These are phyloP conservation scores for Balaeniceps rex DNA, from an alignment of 2,113 vertebrate genomes.

Conservation along the genomic window DNA sequence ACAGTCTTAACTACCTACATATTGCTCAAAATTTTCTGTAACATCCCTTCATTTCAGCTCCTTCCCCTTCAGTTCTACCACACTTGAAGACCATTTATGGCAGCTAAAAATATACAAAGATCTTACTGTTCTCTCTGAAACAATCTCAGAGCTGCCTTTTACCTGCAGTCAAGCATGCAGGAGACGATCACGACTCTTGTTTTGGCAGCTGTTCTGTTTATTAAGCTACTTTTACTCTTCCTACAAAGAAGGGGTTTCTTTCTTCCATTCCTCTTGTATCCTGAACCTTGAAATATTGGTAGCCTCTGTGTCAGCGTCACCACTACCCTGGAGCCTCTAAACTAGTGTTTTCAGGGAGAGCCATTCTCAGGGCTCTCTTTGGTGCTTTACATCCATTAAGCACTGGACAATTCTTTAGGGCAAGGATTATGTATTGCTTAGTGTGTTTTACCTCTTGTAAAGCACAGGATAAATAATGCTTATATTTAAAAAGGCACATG, in stretches of 20 bases:
- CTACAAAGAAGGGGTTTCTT: not conserved
- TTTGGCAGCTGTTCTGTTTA: not conserved
- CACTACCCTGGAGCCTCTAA: not conserved
- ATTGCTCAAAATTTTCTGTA: not conserved
- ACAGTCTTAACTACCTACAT: not conserved
- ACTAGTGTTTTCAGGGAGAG: not conserved
- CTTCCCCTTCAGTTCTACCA: not conserved
- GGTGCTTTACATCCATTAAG: not conserved
- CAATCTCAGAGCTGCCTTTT: not conserved
- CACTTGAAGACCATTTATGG: not conserved
- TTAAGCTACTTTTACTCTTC: not conserved
- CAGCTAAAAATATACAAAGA: not conserved
- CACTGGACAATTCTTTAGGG: not conserved
- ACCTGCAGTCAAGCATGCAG: not conserved
- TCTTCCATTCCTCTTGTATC: not conserved
- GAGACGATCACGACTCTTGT: accelerated
- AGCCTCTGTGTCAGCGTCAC: not conserved
- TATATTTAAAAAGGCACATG: not conserved
- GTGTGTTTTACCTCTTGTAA: not conserved
- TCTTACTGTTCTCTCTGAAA: not conserved
- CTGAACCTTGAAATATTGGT: not conserved
- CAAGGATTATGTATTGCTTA: not conserved
- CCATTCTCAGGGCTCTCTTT: not conserved
- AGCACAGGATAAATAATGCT: not conserved
- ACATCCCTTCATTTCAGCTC: not conserved